Evolutionary conservation across 2,888 invertebrate genomes (phyloP).

Genomic region (Reticulitermes lucifugus): DNA sequence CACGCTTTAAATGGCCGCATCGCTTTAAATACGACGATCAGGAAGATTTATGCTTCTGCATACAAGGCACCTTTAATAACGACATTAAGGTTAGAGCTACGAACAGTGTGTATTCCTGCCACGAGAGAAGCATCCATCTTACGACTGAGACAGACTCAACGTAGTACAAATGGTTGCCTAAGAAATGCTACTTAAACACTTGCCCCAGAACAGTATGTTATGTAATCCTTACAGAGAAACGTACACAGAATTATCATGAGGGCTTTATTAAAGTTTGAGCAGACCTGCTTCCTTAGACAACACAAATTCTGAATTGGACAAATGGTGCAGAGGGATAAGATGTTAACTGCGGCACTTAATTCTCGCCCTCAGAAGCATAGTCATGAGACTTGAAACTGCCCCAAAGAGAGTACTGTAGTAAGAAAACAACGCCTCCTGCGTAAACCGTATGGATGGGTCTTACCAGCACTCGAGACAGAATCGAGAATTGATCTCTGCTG

Average conservation of each 20-base stretch:
- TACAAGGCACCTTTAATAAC: conserved; percentile 1
- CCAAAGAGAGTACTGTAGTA: background rate
- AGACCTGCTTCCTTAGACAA: background rate
- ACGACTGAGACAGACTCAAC: background rate
- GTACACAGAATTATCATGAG: conserved; percentile 19
- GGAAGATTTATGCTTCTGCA: conserved; percentile 5
- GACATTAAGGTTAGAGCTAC: background rate
- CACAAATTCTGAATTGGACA: conserved; percentile 3
- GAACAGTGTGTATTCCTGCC: background rate
- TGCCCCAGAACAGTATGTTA: background rate
- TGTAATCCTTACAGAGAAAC: conserved; percentile 6
- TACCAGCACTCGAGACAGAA: no score
- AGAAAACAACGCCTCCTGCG: background rate
- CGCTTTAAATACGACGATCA: background rate
- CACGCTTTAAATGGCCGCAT: background rate
- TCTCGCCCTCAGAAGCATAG: background rate
- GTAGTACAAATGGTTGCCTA: background rate
- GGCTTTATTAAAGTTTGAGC: conserved; percentile 2
- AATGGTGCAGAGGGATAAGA: background rate
- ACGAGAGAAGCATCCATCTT: background rate
- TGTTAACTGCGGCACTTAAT: background rate
- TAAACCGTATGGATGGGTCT: no score
- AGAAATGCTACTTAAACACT: conserved; percentile 16
- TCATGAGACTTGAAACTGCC: background rate
- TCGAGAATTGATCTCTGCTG: no score